Conservation (phyloP, 37 sponge, comb jelly and placozoan genomes). For the Cliona cf. orientalis region DNA sequence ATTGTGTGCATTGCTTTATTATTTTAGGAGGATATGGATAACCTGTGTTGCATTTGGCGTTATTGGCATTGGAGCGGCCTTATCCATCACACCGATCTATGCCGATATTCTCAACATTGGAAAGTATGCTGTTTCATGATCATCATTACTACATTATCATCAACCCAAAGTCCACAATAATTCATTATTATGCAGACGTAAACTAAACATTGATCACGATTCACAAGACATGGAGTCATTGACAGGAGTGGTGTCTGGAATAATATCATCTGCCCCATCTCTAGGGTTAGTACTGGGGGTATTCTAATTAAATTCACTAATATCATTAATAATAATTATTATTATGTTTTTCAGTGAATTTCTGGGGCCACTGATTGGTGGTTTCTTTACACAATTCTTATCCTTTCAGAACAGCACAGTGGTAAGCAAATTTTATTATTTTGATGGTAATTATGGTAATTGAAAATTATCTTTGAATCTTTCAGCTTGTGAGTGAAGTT, state of each 20-base stretch:
- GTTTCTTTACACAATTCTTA: conserved; percentile 23
- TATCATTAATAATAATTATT: no score
- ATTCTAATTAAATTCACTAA: no score
- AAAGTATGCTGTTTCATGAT: conserved; percentile 24
- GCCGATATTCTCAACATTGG: conserved; percentile 41
- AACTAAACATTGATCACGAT: no score
- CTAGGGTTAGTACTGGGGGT: conserved; percentile 64
- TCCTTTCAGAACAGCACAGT: conserved; percentile 33
- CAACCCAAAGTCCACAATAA: not conserved
- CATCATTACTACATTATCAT: not conserved
- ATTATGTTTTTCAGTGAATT: conserved; percentile 53
- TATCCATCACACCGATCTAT: conserved; percentile 27
- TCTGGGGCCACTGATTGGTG: conserved; percentile 61
- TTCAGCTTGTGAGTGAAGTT: conserved; percentile 45
- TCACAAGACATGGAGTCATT: no score
- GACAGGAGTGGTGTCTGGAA: conserved; percentile 42
- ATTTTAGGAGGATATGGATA: conserved; percentile 51
- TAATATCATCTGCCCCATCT: conserved; percentile 27
- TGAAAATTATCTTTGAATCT: no score
- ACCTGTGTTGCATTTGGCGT: conserved; percentile 21
- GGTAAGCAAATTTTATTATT: no score
- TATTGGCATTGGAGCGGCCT: conserved; percentile 47
- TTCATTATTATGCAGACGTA: not conserved
- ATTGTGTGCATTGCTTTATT: not conserved
- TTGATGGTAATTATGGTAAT: no score